Evolutionary conservation across 2,797 vertebrate species (phyloP).

Genomic region (Sciaenops ocellatus): DNA sequence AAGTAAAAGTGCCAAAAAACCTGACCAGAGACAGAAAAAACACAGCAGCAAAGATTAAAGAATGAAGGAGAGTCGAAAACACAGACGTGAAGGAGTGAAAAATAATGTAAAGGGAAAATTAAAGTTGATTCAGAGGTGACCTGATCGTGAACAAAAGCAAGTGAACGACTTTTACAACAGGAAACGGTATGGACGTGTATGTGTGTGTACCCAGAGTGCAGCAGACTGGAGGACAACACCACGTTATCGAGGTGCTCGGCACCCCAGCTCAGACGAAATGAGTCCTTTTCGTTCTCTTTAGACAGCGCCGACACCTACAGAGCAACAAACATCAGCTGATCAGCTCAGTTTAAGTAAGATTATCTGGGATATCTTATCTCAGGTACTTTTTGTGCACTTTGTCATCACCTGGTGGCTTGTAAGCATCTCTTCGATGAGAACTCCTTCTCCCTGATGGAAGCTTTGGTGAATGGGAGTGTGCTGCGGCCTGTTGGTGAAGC

Average conservation of each 20-base stretch:
- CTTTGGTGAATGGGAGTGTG: slow-evolving; percentile 89
- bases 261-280: slow-evolving; percentile 96
- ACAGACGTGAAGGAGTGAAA: slow-evolving; percentile 40
- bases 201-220: slow-evolving; percentile 93
- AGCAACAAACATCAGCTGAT: slow-evolving; percentile 39
- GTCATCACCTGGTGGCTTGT: slow-evolving; percentile 91
- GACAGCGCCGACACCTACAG: slow-evolving; percentile 90
- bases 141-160: slow-evolving; percentile 14
- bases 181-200: slow-evolving; percentile 3
- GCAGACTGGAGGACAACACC: slow-evolving; percentile 93
- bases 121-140: slow-evolving; percentile 42
- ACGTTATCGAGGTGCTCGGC: slow-evolving; percentile 97
- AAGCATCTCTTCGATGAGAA: slow-evolving; percentile 93
- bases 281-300: slow-evolving; percentile 91
- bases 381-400: background rate
- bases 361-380: background rate
- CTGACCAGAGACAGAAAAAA: slow-evolving; percentile 52
- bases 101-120: slow-evolving; percentile 37
- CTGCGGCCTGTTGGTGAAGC: slow-evolving; percentile 86
- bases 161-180: slow-evolving; percentile 12
- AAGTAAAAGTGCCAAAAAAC: slow-evolving; percentile 51
- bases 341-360: background rate
- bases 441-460: slow-evolving; percentile 89
- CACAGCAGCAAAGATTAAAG: slow-evolving; percentile 47
- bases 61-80: slow-evolving; percentile 23